Evolutionary conservation across 2,888 invertebrate species (phyloP).

Genomic region (Craniophora ligustri): DNA sequence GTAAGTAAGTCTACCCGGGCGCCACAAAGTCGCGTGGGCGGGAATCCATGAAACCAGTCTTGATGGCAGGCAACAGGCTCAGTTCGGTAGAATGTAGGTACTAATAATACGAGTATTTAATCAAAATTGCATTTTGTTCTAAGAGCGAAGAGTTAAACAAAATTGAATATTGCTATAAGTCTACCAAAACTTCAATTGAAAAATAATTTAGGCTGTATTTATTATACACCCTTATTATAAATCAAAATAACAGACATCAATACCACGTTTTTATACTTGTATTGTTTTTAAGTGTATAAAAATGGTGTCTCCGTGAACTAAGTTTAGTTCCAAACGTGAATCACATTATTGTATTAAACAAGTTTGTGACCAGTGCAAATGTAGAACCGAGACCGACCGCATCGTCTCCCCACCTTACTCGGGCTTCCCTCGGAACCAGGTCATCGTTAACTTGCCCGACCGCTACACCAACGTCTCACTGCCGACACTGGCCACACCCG

Average conservation of each 20-base stretch:
- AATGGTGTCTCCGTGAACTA: constrained; percentile 3
- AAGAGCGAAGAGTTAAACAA: constrained; percentile 14
- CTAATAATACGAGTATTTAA: constrained; percentile 13
- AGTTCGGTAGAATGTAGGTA: constrained; percentile 40
- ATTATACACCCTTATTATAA: constrained; percentile 8
- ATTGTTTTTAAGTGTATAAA: constrained; percentile 4
- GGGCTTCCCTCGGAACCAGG: constrained; percentile 85
- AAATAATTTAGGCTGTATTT: constrained; percentile 30
- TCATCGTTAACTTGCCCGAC: constrained; percentile 80
- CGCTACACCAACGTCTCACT: constrained; percentile 68
- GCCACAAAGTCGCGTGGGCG: constrained; percentile 87
- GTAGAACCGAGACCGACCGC: constrained; percentile 47
- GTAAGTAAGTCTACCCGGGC: constrained; percentile 76
- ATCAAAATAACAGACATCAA: constrained; percentile 26
- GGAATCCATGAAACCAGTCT: constrained; percentile 88
- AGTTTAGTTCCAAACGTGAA: constrained; percentile 29
- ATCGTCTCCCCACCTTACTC: constrained; percentile 65
- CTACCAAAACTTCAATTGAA: constrained; percentile 24
- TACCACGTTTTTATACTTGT: too few species aligned
- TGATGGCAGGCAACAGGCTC: constrained; percentile 70
- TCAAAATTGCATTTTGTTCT: constrained; percentile 13
- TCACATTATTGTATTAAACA: constrained; percentile 40
- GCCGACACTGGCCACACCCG: constrained; percentile 70
- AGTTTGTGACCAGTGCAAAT: constrained; percentile 48
- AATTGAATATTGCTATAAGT: constrained; percentile 12